Percentiles rank a stretch among this genome's conserved stretches.
phyloP scores from a whole-genome alignment of 1,140 invertebrate species.

The Dendroctonus ponderosae region DNA sequence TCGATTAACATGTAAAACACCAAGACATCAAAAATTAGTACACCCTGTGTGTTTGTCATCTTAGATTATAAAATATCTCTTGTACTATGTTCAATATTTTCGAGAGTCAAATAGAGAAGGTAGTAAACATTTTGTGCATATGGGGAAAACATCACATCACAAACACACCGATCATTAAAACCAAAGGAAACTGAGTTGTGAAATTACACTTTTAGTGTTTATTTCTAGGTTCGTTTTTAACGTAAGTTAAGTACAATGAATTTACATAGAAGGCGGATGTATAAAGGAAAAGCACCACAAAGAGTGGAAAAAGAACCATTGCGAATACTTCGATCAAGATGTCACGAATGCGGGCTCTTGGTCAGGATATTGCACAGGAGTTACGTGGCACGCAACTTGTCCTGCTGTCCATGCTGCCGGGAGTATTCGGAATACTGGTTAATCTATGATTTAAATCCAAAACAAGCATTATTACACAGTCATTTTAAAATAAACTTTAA shows the following conservation, averaged over 20 bases:
- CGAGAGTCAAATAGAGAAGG: no score
- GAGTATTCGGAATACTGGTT: constrained; percentile 46
- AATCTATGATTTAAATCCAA: constrained; percentile 26
- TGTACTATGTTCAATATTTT: not conserved
- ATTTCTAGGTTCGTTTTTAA: constrained; percentile 7
- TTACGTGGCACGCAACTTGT: constrained; percentile 53
- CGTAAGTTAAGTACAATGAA: constrained; percentile 13
- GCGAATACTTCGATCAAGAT: constrained; percentile 14
- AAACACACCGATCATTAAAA: no score
- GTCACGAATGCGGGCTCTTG: not conserved
- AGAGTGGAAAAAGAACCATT: constrained; percentile 18
- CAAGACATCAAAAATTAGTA: not conserved
- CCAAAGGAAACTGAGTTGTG: not conserved
- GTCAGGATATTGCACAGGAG: constrained; percentile 49
- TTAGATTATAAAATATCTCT: not conserved
- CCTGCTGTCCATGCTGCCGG: constrained; percentile 48
- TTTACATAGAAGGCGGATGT: constrained; percentile 7
- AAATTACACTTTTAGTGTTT: not conserved
- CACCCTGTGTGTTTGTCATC: not conserved
- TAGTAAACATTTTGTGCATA: no score
- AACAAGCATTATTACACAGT: not conserved
- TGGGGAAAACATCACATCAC: no score
- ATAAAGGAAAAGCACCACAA: constrained; percentile 9
- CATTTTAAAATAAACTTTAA: not conserved
- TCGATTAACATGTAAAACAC: no score